Conservation (phyloP, 2,113 vertebrate genomes). For the Lasiurus borealis region DNA sequence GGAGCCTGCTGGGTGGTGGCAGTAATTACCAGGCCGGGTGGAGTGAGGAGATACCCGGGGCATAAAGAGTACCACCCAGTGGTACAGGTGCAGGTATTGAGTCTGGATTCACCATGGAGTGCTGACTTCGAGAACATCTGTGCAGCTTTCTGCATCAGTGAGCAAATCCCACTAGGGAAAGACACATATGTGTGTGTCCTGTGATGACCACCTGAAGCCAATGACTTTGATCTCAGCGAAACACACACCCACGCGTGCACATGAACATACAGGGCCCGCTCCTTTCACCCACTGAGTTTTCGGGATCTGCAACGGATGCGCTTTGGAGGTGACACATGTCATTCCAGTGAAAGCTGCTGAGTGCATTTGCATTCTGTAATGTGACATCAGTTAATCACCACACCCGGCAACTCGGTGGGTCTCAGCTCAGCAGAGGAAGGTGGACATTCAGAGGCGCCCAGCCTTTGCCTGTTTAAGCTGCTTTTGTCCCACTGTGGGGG, state of each 20-base stretch:
- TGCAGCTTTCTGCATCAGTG: not conserved
- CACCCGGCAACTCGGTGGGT: not conserved
- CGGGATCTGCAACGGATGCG: constrained; percentile 18
- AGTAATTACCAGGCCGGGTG: not conserved
- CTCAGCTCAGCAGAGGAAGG: not conserved
- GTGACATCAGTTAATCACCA: not conserved
- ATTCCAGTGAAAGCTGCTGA: not conserved
- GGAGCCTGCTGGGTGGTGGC: not conserved
- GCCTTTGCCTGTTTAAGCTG: not conserved
- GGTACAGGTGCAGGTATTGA: not conserved
- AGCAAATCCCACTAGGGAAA: constrained; percentile 58
- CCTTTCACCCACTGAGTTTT: not conserved
- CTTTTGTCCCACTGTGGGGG: not conserved
- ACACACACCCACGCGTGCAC: not conserved
- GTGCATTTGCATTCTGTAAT: not conserved
- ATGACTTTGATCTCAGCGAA: constrained; percentile 47
- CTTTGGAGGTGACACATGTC: not conserved
- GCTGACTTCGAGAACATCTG: not conserved
- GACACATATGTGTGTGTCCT: constrained; percentile 27
- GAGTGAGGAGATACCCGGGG: not conserved
- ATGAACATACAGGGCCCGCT: not conserved
- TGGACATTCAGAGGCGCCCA: not conserved
- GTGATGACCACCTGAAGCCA: constrained; percentile 43
- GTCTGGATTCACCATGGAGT: constrained; percentile 5
- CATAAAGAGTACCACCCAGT: not conserved